Evolutionary conservation across 2,113 vertebrate species (phyloP).

Genomic region (Carassius auratus): DNA sequence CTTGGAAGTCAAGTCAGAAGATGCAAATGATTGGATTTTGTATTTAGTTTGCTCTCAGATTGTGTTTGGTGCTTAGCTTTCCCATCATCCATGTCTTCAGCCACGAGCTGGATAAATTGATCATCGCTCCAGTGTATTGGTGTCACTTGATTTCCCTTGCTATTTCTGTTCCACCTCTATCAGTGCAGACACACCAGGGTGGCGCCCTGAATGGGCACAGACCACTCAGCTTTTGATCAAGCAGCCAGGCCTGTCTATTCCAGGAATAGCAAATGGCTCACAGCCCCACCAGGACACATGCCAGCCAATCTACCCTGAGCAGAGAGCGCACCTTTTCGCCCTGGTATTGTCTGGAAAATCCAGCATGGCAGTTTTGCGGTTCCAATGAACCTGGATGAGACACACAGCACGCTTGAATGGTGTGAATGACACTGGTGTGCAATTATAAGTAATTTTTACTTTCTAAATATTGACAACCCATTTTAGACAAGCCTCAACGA

Average conservation of each 20-base stretch:
- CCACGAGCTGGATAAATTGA: conserved; percentile 29
- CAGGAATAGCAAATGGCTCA: conserved; percentile 36
- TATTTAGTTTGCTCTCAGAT: conserved; percentile 19
- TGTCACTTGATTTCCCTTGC: conserved; percentile 51
- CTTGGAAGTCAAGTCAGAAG: conserved; percentile 6
- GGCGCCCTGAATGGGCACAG: conserved; percentile 46
- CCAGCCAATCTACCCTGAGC: conserved; percentile 42
- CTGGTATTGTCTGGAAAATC: conserved; percentile 14
- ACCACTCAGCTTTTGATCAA: conserved; percentile 29
- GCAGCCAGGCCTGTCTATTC: conserved; percentile 15
- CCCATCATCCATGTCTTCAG: neutral
- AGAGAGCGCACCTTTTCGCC: neutral
- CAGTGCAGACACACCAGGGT: conserved; percentile 22
- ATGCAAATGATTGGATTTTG: neutral
- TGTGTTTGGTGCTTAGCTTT: neutral
- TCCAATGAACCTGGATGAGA: neutral
- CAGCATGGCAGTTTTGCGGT: neutral
- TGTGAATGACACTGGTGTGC: neutral
- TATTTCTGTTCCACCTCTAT: conserved; percentile 53
- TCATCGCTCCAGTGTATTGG: conserved; percentile 40
- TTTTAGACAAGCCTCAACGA: neutral
- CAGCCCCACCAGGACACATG: conserved; percentile 27
- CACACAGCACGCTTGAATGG: neutral
- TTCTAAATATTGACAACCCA: conserved; percentile 25
- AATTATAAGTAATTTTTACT: conserved; percentile 9